These are phyloP conservation scores for Melanaphis sacchari DNA, from an alignment of 1,140 invertebrate species.

Conservation along the genomic window DNA sequence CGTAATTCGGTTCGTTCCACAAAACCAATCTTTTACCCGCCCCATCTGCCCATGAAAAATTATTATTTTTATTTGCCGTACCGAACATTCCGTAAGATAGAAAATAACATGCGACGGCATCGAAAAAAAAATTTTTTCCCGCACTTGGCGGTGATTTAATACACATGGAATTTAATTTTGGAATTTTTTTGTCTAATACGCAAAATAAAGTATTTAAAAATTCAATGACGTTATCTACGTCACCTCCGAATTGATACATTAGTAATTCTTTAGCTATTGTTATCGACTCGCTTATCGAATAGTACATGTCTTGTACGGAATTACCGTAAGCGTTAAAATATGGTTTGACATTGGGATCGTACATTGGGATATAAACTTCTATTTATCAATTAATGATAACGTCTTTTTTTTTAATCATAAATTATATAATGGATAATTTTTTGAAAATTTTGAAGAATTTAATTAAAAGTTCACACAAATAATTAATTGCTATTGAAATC, in stretches of 20 bases:
- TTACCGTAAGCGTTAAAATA: background rate
- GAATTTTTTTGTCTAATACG: background rate
- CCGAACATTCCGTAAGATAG: background rate
- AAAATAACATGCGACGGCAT: background rate
- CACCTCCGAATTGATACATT: background rate
- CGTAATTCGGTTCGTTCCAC: constrained; percentile 6
- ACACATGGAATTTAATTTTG: background rate
- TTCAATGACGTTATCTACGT: background rate
- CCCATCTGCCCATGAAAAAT: background rate
- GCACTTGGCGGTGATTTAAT: background rate
- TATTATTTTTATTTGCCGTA: background rate
- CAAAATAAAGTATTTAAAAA: background rate
- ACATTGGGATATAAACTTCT: too few species aligned
- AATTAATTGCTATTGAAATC: too few species aligned
- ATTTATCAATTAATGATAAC: too few species aligned
- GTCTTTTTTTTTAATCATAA: too few species aligned
- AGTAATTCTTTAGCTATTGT: background rate
- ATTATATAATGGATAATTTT: too few species aligned
- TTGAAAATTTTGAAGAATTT: too few species aligned
- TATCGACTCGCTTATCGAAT: background rate
- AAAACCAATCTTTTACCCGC: background rate
- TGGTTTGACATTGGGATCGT: background rate
- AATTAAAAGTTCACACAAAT: too few species aligned
- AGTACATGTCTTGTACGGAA: background rate
- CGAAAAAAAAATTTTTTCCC: background rate